These are phyloP conservation scores for Montipora efflorescens DNA, from an alignment of 64 coral and sea anemone species.

Conservation along the genomic window DNA sequence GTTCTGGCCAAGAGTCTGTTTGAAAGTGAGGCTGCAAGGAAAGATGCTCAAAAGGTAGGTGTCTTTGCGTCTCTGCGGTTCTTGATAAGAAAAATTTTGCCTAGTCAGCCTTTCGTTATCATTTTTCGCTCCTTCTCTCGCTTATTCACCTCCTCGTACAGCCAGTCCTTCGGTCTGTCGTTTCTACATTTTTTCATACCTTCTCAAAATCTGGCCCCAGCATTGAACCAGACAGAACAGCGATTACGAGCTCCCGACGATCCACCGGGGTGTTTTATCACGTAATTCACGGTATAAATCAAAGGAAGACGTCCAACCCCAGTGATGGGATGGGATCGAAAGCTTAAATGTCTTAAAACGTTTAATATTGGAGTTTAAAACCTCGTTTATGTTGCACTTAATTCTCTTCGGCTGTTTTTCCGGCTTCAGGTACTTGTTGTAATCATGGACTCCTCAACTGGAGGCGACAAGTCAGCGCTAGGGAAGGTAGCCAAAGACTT, in stretches of 20 bases:
- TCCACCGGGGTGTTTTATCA: no score
- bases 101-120: not conserved
- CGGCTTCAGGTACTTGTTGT: slow-evolving; percentile 54
- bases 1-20: slow-evolving; percentile 68
- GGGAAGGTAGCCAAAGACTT: slow-evolving; percentile 54
- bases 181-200: not conserved
- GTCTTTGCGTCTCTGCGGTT: not conserved
- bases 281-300: no score
- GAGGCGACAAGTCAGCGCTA: slow-evolving; percentile 66
- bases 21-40: slow-evolving; percentile 49
- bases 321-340: no score
- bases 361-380: no score
- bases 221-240: no score
- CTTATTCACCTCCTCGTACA: not conserved
- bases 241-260: no score
- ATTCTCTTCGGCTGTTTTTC: no score
- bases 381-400: no score
- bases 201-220: no score
- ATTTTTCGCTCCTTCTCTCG: not conserved
- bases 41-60: slow-evolving; percentile 82
- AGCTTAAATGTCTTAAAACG: no score
- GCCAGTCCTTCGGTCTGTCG: not conserved
- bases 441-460: slow-evolving; percentile 81
- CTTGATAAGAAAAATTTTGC: not conserved
- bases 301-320: no score